Evolutionary conservation across 2,113 vertebrate species (phyloP).

Genomic region (Raja brachyura): DNA sequence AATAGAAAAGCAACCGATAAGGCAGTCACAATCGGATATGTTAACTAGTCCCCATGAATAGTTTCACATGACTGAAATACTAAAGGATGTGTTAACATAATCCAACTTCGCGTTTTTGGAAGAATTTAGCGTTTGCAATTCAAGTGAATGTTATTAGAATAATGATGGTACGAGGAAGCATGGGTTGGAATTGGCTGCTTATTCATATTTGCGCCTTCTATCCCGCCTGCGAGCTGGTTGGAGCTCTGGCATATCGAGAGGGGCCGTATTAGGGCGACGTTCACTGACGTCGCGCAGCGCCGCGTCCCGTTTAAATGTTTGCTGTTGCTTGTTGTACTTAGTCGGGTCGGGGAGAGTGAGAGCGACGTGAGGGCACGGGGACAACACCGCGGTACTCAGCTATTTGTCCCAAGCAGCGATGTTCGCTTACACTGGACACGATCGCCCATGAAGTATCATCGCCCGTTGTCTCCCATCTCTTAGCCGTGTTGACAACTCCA

Average conservation of each 20-base stretch:
- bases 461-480: constrained; percentile 40
- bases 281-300: constrained; percentile 45
- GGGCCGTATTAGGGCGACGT: constrained; percentile 41
- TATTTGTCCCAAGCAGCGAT: constrained; percentile 34
- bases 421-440: constrained; percentile 38
- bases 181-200: background rate
- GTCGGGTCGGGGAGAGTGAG: constrained; percentile 33
- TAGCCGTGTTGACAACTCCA: constrained; percentile 51
- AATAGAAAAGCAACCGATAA: too few relatives aligned
- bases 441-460: constrained; percentile 55
- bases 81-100: background rate
- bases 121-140: background rate
- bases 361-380: background rate
- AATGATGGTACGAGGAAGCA: background rate
- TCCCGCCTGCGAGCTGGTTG: background rate
- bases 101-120: background rate
- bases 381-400: background rate
- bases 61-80: background rate
- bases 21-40: too few relatives aligned
- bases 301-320: constrained; percentile 46
- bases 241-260: background rate
- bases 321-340: constrained; percentile 34
- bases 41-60: background rate
- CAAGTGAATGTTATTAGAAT: background rate
- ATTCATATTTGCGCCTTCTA: background rate